Evolutionary conservation across 2,888 invertebrate genomes (phyloP), one percentile per base, ranked within the genome.

Genomic region (Drosophila paramelanica): DNA sequence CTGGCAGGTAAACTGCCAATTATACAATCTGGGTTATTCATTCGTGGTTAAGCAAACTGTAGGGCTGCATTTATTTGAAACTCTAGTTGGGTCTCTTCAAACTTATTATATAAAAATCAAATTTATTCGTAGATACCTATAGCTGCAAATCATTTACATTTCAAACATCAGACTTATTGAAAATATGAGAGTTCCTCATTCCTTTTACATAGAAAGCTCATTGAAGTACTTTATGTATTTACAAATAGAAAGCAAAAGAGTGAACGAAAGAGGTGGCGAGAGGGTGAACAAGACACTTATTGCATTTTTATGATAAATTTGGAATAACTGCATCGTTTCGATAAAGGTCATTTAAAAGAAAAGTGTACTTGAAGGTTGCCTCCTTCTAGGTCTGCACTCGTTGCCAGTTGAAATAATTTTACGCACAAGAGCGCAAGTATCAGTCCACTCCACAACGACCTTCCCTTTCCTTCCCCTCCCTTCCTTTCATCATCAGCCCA

Each of bases 371-470:
- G 38, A 49, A 52, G 45, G 17, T 55, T 38, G 60, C 72, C 55
- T 55, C 42, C 45, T 45, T 52, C 52, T 13, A 31, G 42, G 20
- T 53, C 47, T 49, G 60, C 57, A 58, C 67, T 71, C 49, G 41
- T 47, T 65, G 59, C 56, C 76, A 66, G 55, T 66, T 61, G 67
- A 65, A 85, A 85, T 79, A 57, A 73, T 88, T 87, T 71, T 58
- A 88, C 85, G 88, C 88, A 87, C 65, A 74, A 66, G 70, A 69
- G 73, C 72, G 47, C 72, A 73, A 67, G 33, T 38, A 45, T 20
- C 17, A 42, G 17, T 6, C 27, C 47, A 11, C 41, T 33, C 45
- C 17, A n/a, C 36, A 47, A 17, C 20, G 13, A 14, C 42, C 8
- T 7, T 3, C 0, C n/a, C 4, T 17, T 17, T 17, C 36, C 25